phyloP scores from a whole-genome alignment of 2,797 vertebrate genomes.

The Cossypha niveicapilla region DNA sequence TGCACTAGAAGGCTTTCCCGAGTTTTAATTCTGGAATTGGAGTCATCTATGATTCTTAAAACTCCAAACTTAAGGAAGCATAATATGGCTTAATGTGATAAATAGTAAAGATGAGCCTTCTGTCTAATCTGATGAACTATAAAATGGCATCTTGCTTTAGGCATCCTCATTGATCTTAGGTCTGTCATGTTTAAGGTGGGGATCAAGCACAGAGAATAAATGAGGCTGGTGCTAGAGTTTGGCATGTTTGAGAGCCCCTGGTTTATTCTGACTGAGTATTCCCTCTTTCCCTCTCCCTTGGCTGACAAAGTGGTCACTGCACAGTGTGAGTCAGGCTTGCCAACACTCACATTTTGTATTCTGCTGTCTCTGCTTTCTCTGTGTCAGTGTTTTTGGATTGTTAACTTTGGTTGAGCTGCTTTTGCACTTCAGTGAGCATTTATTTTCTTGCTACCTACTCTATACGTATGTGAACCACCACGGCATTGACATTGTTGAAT shows the following conservation, averaged over 20 bases:
- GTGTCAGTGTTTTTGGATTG: background rate
- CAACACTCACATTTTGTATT: background rate
- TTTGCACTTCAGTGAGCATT: constrained; percentile 6
- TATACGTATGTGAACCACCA: background rate
- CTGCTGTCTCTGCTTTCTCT: background rate
- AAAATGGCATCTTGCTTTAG: constrained; percentile 1
- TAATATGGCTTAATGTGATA: background rate
- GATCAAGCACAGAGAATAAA: background rate
- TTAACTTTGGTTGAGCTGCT: constrained; percentile 29
- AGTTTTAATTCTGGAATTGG: background rate
- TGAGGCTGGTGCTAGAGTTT: background rate
- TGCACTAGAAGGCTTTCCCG: background rate
- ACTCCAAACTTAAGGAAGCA: background rate
- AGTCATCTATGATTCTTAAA: background rate
- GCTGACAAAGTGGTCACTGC: background rate
- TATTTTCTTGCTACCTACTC: constrained; percentile 7
- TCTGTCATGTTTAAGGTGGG: background rate
- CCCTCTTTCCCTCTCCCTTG: background rate
- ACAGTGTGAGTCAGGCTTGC: background rate
- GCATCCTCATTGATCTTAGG: background rate
- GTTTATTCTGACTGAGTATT: background rate
- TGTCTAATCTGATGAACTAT: background rate
- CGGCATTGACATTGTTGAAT: background rate
- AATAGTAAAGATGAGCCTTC: background rate
- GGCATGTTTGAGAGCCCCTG: background rate